Percentiles rank a stretch among this genome's conserved stretches.
phyloP scores from a whole-genome alignment of 2,113 vertebrate genomes.

The Oenanthe melanoleuca region DNA sequence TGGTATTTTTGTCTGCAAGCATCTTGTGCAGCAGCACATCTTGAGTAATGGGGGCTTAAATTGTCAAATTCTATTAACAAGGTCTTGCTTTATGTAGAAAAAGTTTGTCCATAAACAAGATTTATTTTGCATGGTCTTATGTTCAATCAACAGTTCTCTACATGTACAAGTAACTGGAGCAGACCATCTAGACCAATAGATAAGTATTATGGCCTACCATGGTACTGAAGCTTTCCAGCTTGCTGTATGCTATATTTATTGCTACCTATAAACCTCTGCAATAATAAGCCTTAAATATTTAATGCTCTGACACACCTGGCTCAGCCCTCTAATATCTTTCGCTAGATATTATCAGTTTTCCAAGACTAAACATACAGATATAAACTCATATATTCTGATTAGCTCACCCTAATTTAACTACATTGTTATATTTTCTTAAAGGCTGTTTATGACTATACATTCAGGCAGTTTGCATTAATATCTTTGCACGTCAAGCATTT shows the following conservation, averaged over 20 bases:
- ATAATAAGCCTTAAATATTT: neutral
- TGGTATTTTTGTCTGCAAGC: neutral
- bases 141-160: neutral
- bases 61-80: neutral
- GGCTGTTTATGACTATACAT: neutral
- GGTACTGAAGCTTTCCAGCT: neutral
- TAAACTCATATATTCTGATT: neutral
- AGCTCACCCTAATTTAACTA: neutral
- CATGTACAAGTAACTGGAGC: neutral
- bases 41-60: neutral
- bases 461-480: neutral
- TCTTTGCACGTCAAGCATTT: neutral
- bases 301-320: neutral
- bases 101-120: neutral
- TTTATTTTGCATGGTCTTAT: neutral
- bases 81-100: neutral
- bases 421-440: neutral
- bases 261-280: neutral
- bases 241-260: neutral
- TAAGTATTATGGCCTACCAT: neutral
- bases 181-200: neutral
- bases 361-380: neutral
- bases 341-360: neutral
- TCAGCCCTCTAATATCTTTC: neutral
- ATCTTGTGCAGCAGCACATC: neutral